Base-by-base conservation (phyloP, 1,140 invertebrate genomes). In the Phenacoccus solenopsis region DNA sequence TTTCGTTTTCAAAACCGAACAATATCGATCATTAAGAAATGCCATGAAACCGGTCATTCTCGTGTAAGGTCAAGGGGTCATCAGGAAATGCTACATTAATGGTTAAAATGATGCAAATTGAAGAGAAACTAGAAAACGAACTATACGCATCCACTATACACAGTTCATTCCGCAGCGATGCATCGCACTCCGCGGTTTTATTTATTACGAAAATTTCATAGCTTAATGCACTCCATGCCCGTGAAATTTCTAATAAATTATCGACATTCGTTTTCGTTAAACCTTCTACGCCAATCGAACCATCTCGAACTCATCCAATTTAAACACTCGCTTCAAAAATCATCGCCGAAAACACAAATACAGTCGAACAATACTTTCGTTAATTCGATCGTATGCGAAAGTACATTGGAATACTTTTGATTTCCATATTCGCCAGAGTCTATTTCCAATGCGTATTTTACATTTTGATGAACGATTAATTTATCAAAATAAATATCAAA, bases 231-330 rank as follows among this genome's bases (percentile, higher is more conserved):
- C 16, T 49, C 20, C n/a, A n/a, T 49, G 38, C 20, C 38, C 38
- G 38, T 49, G 38, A 49, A 49, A 49, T 49, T 49, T 49, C 38
- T 49, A 49, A 49, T 49, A 49, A 49, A 49, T 49, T 49, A 49
- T 49, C 20, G 38, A 49, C 38, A 49, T 49, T 49, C 20, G 3
- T 16, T 49, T 49, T 49, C 38, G 38, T 49, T 49, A n/a, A 49
- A 49, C n/a, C n/a, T n/a, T n/a, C n/a, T n/a, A n/a, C n/a, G n/a
- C n/a, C n/a, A n/a, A n/a, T n/a, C n/a, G n/a, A n/a, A n/a, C n/a
- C n/a, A n/a, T n/a, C n/a, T n/a, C n/a, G n/a, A n/a, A n/a, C n/a
- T n/a, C n/a, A 49, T 49, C 20, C 12, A 49, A 49, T 16, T 32
- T 49, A 49, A 49, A 49, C 38, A 9, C 12, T 16, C 13, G 16